Conservation (phyloP, 30 jellyfish, hydroid and myxozoan species). For the Catostylus mosaicus region DNA sequence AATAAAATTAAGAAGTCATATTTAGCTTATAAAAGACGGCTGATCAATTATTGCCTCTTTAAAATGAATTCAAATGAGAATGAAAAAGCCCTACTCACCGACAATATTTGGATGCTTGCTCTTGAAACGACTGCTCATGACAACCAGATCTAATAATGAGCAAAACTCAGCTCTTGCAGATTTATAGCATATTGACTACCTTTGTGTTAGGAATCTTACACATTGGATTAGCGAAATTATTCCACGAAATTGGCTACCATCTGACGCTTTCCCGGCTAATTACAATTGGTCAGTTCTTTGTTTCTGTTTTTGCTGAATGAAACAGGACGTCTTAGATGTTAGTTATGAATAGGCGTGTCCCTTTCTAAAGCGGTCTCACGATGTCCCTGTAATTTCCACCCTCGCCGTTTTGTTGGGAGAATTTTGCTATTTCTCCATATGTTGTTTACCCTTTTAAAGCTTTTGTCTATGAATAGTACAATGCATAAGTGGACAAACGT, state of each 20-base stretch:
- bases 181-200: constrained; percentile 29
- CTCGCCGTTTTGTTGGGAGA: constrained; percentile 90
- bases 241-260: constrained; percentile 31
- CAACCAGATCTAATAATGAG: constrained; percentile 49
- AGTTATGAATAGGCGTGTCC: constrained; percentile 62
- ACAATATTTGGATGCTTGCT: constrained; percentile 33
- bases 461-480: constrained; percentile 62
- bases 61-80: background rate
- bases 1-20: background rate
- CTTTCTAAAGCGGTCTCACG: constrained; percentile 21
- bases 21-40: constrained; percentile 20
- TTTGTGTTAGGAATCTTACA: constrained; percentile 30
- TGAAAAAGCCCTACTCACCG: constrained; percentile 53
- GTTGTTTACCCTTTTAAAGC: constrained; percentile 81
- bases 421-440: constrained; percentile 69
- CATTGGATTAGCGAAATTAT: constrained; percentile 30
- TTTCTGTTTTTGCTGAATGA: constrained; percentile 27
- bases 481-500: constrained; percentile 61
- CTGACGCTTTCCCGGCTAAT: constrained; percentile 81
- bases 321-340: constrained; percentile 17
- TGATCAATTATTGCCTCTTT: constrained; percentile 33
- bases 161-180: constrained; percentile 22
- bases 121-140: constrained; percentile 32
- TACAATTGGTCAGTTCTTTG: constrained; percentile 42
- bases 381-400: constrained; percentile 69